Evolutionary conservation across 2,113 vertebrate genomes (phyloP), one percentile per base, ranked within the genome.

Genomic region (Atrichornis clamosus): DNA sequence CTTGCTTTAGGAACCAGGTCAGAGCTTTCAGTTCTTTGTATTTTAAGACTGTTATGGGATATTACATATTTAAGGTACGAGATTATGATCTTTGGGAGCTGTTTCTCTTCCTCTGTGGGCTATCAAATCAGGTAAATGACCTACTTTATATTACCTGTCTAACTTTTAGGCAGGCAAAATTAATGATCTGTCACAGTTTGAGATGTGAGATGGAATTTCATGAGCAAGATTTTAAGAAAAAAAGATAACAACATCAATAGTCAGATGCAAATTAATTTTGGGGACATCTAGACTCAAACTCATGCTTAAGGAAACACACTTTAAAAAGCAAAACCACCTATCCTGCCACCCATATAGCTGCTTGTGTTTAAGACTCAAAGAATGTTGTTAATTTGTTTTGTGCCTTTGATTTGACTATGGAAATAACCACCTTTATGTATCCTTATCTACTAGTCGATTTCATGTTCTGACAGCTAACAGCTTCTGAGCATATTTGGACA

Each of bases 391-490:
- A 89, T 95, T 93, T 86, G 72, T 21, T 93, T 90, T 84, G 39
- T 84, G 63, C 73, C 94, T 97, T 96, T 97, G 96, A 94, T 97
- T 94, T 90, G 42, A 83, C 50, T 86, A 46, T 77, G 88, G 83
- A 95, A 96, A 95, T 95, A 95, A 97, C 55, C 39, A 93, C 80
- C 76, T 92, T 97, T 87, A 90, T 90, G 33, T 75, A 35, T 81
- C 72, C 76, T 97, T 96, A 95, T 96, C 92, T 96, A 44, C 75
- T 77, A 93, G 64, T 14, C 0, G 5, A 95, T 96, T 95, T 95
- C 94, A 84, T 96, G 91, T 97, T 97, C 96, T 95, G 91, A 95
- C 93, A 95, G 86, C 3, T 6, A 95, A 92, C 32, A 92, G 8
- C 94, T 97, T 95, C 90, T 95, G 93, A 95, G 72, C 30, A 32